Evolutionary conservation across 2,888 invertebrate genomes (phyloP).

Genomic region (Bembecia ichneumoniformis): DNA sequence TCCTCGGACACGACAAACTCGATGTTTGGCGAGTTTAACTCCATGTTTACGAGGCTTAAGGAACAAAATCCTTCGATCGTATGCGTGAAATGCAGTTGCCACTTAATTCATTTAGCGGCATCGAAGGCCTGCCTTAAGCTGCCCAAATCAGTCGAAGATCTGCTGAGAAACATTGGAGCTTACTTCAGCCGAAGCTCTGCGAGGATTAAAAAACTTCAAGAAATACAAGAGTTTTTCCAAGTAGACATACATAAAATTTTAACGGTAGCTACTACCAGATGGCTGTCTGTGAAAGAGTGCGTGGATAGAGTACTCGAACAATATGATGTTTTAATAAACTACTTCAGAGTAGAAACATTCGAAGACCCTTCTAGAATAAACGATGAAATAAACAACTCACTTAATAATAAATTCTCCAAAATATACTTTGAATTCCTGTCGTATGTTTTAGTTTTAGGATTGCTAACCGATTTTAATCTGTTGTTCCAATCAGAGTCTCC

Average conservation of each 20-base stretch:
- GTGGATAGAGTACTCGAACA: conserved; percentile 30
- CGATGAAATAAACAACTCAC: conserved; percentile 7
- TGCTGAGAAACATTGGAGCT: conserved; percentile 8
- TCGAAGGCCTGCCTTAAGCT: conserved; percentile 29
- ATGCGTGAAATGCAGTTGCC: conserved; percentile 29
- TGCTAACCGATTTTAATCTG: neutral
- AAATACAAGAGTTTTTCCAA: too few relatives aligned
- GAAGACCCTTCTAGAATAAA: conserved; percentile 1
- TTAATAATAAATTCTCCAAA: conserved; percentile 20
- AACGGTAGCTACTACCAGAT: conserved; percentile 17
- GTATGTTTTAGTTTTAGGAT: too few relatives aligned
- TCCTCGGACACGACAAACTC: conserved; percentile 23
- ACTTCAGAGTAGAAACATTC: conserved; percentile 15
- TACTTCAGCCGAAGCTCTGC: conserved; percentile 9
- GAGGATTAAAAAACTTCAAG: too few relatives aligned
- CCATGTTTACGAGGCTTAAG: conserved; percentile 9
- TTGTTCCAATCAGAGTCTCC: conserved; percentile 18
- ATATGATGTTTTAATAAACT: conserved; percentile 21
- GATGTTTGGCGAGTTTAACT: conserved; percentile 20
- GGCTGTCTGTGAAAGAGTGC: conserved; percentile 29
- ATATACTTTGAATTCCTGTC: conserved; percentile 4
- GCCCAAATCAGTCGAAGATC: conserved; percentile 17
- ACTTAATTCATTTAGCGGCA: conserved; percentile 25
- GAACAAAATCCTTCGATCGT: conserved; percentile 19
- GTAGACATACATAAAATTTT: conserved; percentile 22